A percentile compares a stretch with the other conserved stretches of the same genome.
Evolutionary conservation across 2,113 vertebrate genomes (phyloP).

Genomic region (western clawed frog (Xenopus tropicalis)): UCB_Xtro_10.0 CM004444.2:121694001-121694500

Average conservation of each 20-base stretch:
- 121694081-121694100: slow-evolving; percentile 53
- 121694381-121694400: slow-evolving; percentile 44
- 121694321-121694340: slow-evolving; percentile 47
- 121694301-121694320: slow-evolving; percentile 35
- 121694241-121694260: slow-evolving; percentile 90
- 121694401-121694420: slow-evolving; percentile 55
- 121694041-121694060: no score
- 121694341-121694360: slow-evolving; percentile 43
- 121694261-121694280: slow-evolving; percentile 90
- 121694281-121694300: slow-evolving; percentile 27
- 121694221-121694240: slow-evolving; percentile 95
- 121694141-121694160: slow-evolving; percentile 94
- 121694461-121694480: slow-evolving; percentile 72
- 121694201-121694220: slow-evolving; percentile 93
- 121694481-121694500: slow-evolving; percentile 60
- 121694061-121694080: no score
- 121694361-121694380: slow-evolving; percentile 36
- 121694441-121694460: slow-evolving; percentile 65
- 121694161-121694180: slow-evolving; percentile 98
- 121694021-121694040: no score
- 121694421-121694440: slow-evolving; percentile 57
- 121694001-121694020: no score
- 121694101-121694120: slow-evolving; percentile 98
- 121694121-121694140: slow-evolving; percentile 94
- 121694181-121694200: slow-evolving; percentile 91